Base-by-base conservation (phyloP, 2,113 vertebrate genomes). In the Thalassoma bifasciatum region DNA sequence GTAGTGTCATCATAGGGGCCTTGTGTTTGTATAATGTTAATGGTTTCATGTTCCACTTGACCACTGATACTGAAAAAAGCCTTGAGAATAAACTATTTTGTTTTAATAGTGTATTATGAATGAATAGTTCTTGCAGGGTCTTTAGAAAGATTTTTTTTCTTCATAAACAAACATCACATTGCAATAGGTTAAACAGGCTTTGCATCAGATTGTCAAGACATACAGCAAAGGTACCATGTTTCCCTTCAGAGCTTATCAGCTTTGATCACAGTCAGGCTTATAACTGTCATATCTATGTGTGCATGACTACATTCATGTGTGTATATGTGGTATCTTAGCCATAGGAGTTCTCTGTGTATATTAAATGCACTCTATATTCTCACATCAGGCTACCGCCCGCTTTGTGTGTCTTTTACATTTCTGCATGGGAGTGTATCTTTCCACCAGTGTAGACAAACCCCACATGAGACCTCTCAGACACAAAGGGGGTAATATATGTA, bases 401-500 rank as follows among this genome's bases (percentile, higher is more conserved):
- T 38, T 21, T 60, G 50, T 40, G 56, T 59, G 22, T 63, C 5
- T 17, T 40, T 57, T 65, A 22, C 54, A 21, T 53, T 19, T 42
- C 49, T 38, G 5, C 10, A 42, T 50, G 30, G 26, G 54, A 23
- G 34, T 26, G 49, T 59, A 40, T 36, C n/a, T 59, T 59, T 59
- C 73, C 75, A 68, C 24, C 52, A n/a, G 67, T 59, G 77, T 64
- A 75, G 65, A 80, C 85, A 54, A 85, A 63, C 63, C 62, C 77
- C 77, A 82, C 84, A 79, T 80, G 79, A 85, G 86, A 81, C 75
- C 76, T 74, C 79, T 83, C 90, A 93, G 91, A 93, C 91, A 93
- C 92, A 93, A 93, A 93, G 90, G 62, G 59, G 72, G 56, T 92
- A 92, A 92, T 91, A 84, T 92, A 93, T 93, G 90, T 91, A 92